Evolutionary conservation across 2,113 vertebrate genomes (phyloP), one percentile per base, ranked within the genome.

Genomic region (Zapus hudsonius): DNA sequence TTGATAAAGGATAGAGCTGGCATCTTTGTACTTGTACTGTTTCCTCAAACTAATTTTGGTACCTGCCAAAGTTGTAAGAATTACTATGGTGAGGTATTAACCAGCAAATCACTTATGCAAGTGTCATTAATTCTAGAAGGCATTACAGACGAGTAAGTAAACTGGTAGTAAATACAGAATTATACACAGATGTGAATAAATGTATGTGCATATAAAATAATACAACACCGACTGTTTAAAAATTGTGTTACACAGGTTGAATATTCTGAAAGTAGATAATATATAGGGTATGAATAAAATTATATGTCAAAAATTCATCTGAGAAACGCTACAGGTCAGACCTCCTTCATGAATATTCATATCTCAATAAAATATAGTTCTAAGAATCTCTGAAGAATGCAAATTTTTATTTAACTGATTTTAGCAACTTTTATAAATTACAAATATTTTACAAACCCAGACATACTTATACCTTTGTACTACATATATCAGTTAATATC

Each of bases 251-350:
- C 78, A 25, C 0, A 25, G 22, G 2, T 69, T 19, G 85, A 31
- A 92, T n/a, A 20, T 93, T 95, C 36, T 84, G 10, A 40, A 25
- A 52, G 31, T 55, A 90, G 20, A 75, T 84, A 93, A 87, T 36
- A n/a, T 40, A 67, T 61, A 63, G 72, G 23, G 6, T 89, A 33
- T 90, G 66, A 76, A 72, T 89, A 90, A 73, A 87, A 59, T 52
- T 52, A 52, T 87, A 44, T 88, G 13, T 88, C 40, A 36, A 57
- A 31, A 36, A 84, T 70, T 7, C 16, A 64, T 78, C 42, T 91
- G 67, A 92, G 36, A 93, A 92, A 75, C 89, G 27, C 47, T 73
- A 40, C 4, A 79, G 27, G 40, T 27, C 44, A 88, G 16, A 87
- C 0, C 31, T 72, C 10, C 12, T 93, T 85, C 84, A 84, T 87